These are phyloP conservation scores for Lucilia cuprina DNA, from an alignment of 1,140 invertebrate species.

Conservation along the genomic window DNA sequence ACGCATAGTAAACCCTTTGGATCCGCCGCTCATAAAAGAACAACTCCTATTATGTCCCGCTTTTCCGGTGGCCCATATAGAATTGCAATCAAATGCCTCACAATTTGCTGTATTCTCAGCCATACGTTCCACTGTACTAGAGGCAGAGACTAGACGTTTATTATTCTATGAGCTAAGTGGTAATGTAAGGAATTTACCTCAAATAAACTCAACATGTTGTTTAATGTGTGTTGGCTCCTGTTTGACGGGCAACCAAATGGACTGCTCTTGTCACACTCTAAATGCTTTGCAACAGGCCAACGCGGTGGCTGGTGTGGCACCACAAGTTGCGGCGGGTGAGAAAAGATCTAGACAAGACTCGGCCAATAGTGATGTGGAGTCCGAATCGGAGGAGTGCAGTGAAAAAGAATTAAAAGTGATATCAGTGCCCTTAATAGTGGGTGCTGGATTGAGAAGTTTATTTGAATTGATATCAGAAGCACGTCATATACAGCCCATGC, in stretches of 20 bases:
- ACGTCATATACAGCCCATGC: conserved; percentile 75
- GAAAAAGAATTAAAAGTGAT: conserved; percentile 54
- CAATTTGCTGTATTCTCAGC: conserved; percentile 61
- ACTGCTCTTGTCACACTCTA: conserved; percentile 55
- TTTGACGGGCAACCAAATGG: conserved; percentile 52
- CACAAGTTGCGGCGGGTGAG: conserved; percentile 36
- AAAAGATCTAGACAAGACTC: conserved; percentile 49
- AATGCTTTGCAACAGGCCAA: conserved; percentile 29
- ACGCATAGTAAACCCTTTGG: conserved; percentile 50
- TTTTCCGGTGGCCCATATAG: conserved; percentile 58
- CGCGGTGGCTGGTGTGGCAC: conserved; percentile 31
- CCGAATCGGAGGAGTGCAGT: conserved; percentile 52
- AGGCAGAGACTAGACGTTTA: conserved; percentile 58
- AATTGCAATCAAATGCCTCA: conserved; percentile 60
- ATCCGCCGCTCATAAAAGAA: conserved; percentile 56
- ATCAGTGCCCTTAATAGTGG: conserved; percentile 76
- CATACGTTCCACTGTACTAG: conserved; percentile 56
- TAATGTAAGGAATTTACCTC: conserved; percentile 40
- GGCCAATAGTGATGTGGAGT: conserved; percentile 57
- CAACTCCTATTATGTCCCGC: conserved; percentile 51
- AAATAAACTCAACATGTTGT: conserved; percentile 52
- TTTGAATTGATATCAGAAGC: conserved; percentile 92
- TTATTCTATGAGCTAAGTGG: conserved; percentile 53
- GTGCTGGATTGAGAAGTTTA: conserved; percentile 87
- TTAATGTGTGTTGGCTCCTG: conserved; percentile 53